Percentiles rank a stretch among this genome's conserved stretches.
Evolutionary conservation across 1,140 invertebrate genomes (phyloP).

Genomic region (Bombus haemorrhoidalis): DNA sequence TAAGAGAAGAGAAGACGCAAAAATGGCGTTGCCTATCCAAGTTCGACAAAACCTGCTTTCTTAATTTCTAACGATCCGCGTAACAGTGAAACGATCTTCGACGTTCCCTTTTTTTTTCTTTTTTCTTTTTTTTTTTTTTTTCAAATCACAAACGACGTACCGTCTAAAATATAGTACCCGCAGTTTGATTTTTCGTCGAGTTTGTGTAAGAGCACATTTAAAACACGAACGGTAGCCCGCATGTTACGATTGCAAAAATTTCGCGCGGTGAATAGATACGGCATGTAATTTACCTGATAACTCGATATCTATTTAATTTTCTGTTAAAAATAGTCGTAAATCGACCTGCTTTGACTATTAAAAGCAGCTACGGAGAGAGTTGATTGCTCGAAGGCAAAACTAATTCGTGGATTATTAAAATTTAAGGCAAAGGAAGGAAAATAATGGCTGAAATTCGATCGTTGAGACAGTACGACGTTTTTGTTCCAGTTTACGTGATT

Average conservation of each 20-base stretch:
- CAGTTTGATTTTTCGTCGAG: conserved; percentile 35
- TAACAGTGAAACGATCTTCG: background rate
- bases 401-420: background rate
- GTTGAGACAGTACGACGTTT: conserved; percentile 10
- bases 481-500: conserved; percentile 94
- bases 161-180: conserved; percentile 50
- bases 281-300: background rate
- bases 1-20: background rate
- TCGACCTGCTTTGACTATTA: conserved; percentile 8
- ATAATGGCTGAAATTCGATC: background rate
- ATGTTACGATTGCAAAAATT: conserved; percentile 34
- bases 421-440: background rate
- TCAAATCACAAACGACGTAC: background rate
- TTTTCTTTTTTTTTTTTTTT: background rate
- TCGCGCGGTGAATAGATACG: conserved; percentile 44
- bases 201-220: background rate
- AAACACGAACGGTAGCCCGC: conserved; percentile 40
- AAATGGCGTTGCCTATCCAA: background rate
- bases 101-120: background rate
- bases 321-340: conserved; percentile 47
- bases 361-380: background rate
- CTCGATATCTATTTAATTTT: conserved; percentile 10
- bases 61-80: background rate
- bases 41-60: background rate
- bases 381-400: background rate